Evolutionary conservation across 2,113 vertebrate species (phyloP).

Genomic region (Cairina moschata): DNA sequence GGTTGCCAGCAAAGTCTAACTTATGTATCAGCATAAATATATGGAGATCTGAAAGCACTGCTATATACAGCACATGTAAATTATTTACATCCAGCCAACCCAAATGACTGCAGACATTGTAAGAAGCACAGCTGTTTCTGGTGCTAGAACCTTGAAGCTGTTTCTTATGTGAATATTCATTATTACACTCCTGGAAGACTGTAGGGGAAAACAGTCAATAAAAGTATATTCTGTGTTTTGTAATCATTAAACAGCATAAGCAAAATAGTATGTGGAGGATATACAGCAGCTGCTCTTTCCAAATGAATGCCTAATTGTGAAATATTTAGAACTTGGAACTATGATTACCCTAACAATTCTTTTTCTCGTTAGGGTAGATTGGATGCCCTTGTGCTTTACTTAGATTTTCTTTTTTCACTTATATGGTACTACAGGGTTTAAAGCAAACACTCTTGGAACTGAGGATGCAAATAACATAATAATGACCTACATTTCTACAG

Average conservation of each 20-base stretch:
- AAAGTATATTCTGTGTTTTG: constrained; percentile 41
- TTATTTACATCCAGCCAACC: constrained; percentile 67
- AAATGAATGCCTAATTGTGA: constrained; percentile 67
- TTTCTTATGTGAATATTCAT: constrained; percentile 55
- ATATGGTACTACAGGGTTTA: neutral
- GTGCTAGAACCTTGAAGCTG: constrained; percentile 53
- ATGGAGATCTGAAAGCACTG: constrained; percentile 51
- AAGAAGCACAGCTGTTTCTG: constrained; percentile 64
- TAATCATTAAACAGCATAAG: constrained; percentile 15
- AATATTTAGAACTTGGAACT: constrained; percentile 34
- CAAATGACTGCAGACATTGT: constrained; percentile 62
- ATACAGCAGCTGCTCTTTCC: constrained; percentile 62
- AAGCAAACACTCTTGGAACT: neutral
- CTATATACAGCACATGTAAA: constrained; percentile 63
- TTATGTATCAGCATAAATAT: constrained; percentile 54
- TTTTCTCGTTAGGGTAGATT: constrained; percentile 14
- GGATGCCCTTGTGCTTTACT: constrained; percentile 4
- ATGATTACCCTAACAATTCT: constrained; percentile 48
- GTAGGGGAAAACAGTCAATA: constrained; percentile 5
- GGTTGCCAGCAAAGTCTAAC: constrained; percentile 49
- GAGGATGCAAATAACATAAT: neutral
- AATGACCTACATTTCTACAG: neutral
- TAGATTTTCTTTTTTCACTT: neutral
- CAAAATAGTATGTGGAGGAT: constrained; percentile 23
- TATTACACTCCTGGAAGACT: constrained; percentile 32